phyloP scores from a whole-genome alignment of 2,888 invertebrate species.

The Spatulosminthurus flaviceps region DNA sequence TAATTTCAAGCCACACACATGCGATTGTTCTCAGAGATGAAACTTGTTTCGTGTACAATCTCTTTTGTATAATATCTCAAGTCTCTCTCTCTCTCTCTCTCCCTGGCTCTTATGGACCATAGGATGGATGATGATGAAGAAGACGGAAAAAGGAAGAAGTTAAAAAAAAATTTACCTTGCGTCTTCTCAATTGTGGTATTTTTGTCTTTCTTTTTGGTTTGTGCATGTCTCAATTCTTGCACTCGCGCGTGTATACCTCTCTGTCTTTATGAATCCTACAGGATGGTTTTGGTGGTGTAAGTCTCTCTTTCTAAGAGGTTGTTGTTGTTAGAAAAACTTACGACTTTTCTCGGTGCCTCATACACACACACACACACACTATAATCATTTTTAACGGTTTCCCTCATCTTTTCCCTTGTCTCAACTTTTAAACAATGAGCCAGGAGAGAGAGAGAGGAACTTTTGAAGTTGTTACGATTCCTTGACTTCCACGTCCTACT shows the following conservation, averaged over 20 bases:
- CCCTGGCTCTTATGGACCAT: background rate
- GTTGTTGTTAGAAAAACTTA: conserved; percentile 31
- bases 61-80: conserved; percentile 22
- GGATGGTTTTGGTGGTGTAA: too few species aligned
- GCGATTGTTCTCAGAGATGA: conserved; percentile 45
- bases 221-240: conserved; percentile 21
- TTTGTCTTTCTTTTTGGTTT: conserved; percentile 39
- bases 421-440: background rate
- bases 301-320: conserved; percentile 1
- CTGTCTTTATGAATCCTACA: background rate
- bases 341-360: conserved; percentile 34
- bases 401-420: conserved; percentile 31
- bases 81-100: background rate
- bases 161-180: conserved; percentile 35
- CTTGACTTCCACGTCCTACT: conserved; percentile 18
- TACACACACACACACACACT: too few species aligned
- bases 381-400: conserved; percentile 42
- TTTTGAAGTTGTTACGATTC: conserved; percentile 14
- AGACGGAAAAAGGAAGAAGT: conserved; percentile 25
- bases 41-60: conserved; percentile 18
- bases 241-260: background rate
- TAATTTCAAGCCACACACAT: conserved; percentile 47
- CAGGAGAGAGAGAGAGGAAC: background rate
- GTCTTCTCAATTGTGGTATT: conserved; percentile 46
- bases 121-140: conserved; percentile 18